Base-by-base conservation (phyloP, 2,888 invertebrate species). In the Nephrotoma flavescens region DNA sequence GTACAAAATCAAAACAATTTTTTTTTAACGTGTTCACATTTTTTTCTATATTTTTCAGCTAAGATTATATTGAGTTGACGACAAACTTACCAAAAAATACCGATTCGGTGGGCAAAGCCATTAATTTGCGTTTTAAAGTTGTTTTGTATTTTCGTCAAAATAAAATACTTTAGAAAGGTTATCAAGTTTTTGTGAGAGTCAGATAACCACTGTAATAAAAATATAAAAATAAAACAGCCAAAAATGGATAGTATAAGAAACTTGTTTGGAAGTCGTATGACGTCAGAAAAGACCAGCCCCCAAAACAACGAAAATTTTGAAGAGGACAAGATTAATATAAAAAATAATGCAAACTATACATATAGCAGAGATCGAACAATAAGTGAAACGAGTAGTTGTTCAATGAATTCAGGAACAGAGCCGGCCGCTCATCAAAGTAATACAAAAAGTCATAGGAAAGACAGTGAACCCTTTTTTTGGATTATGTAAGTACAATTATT, bases 381-480 rank as follows among this genome's bases (percentile, higher is more conserved):
- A 6, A 86, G 86, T 19, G 86, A 86, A 42, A 44, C 19, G 12
- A 57, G 86, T 15, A 86, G 42, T 19, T 44, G 15, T 12, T 86
- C 86, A n/a, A 31, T 15, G 9, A 52, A 42, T 57, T 42, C n/a
- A n/a, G 84, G 9, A 42, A 42, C 42, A 41, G 84, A 84, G n/a
- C 15, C 41, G 6, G 6, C 15, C 6, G 85, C 44, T 31, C 42
- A 11, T 1, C 42, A 44, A 9, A 86, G 4, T 41, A 52, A 86
- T 86, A 86, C 7, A 7, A 86, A 57, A 15, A 52, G 0, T 31
- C n/a, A 52, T 85, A 89, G 90, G 87, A 90, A 90, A 89, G 91
- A 91, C 87, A 90, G 89, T 87, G 91, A 91, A 88, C 90, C 89
- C 85, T 91, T 91, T 88, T 91, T 91, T 87, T 91, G 91, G 88